Evolutionary conservation across 2,888 invertebrate genomes (phyloP).

Genomic region (Suillia variegata): DNA sequence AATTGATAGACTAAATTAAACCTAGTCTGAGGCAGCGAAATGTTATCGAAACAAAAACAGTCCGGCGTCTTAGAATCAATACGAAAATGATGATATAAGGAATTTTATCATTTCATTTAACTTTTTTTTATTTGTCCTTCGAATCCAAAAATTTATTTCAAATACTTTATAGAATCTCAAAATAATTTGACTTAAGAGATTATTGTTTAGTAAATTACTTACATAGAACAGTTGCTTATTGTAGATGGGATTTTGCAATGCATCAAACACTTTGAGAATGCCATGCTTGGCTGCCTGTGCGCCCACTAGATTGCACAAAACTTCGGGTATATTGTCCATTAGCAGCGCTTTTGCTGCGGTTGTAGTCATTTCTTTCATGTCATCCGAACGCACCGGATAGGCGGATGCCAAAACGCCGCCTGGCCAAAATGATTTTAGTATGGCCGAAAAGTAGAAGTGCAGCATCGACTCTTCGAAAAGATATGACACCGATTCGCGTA

Average conservation of each 20-base stretch:
- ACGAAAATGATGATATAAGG: too few species aligned
- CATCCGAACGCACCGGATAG: conserved; percentile 64
- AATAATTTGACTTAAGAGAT: conserved; percentile 61
- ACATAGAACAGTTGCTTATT: conserved; percentile 93
- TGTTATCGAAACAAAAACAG: too few species aligned
- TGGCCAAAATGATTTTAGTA: conserved; percentile 90
- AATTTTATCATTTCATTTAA: not conserved
- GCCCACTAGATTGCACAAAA: conserved; percentile 83
- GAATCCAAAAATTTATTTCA: not conserved
- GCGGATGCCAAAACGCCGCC: conserved; percentile 72
- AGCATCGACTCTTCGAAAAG: conserved; percentile 89
- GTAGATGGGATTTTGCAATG: conserved; percentile 80
- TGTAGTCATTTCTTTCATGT: conserved; percentile 72
- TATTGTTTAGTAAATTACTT: too few species aligned
- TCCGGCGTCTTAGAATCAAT: too few species aligned
- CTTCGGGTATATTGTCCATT: conserved; percentile 76
- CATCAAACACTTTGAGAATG: conserved; percentile 83
- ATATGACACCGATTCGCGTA: conserved; percentile 85
- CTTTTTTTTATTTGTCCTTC: not conserved
- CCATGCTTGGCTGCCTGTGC: conserved; percentile 84
- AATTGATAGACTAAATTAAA: too few species aligned
- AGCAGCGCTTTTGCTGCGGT: conserved; percentile 68
- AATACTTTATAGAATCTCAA: conserved; percentile 14
- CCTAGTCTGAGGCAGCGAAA: too few species aligned
- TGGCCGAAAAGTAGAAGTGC: conserved; percentile 81